A percentile compares a stretch with the other conserved stretches of the same genome.
phyloP scores from a whole-genome alignment of 2,113 vertebrate species.

The Carollia perspicillata region DNA sequence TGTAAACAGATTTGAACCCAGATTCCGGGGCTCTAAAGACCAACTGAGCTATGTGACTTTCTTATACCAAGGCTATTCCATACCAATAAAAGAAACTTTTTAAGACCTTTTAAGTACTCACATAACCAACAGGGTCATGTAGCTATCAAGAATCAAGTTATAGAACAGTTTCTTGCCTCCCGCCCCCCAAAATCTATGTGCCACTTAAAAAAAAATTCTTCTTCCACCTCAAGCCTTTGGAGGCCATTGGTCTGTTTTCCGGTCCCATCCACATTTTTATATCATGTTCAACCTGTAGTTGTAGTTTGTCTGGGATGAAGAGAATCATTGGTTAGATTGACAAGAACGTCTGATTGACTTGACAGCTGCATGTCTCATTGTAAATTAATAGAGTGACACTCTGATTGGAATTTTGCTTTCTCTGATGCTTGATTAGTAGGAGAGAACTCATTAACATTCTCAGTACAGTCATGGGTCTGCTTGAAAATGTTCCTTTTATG shows the following conservation, averaged over 20 bases:
- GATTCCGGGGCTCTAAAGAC: background rate
- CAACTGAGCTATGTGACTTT: background rate
- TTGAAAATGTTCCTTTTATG: background rate
- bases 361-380: background rate
- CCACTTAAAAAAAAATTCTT: background rate
- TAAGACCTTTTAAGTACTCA: background rate
- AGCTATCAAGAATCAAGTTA: background rate
- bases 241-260: background rate
- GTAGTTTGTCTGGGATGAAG: background rate
- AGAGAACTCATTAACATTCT: background rate
- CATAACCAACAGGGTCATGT: background rate
- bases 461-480: background rate
- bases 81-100: background rate
- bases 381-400: conserved; percentile 24
- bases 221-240: background rate
- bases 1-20: background rate
- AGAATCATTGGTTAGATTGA: background rate
- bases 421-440: background rate
- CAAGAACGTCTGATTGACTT: background rate
- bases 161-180: background rate
- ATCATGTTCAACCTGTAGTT: background rate
- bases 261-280: background rate
- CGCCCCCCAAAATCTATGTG: background rate
- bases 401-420: conserved; percentile 35
- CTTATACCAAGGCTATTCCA: background rate